phyloP scores from a whole-genome alignment of 92 coral and sea anemone species.

The Virgularia gustaviana region DNA sequence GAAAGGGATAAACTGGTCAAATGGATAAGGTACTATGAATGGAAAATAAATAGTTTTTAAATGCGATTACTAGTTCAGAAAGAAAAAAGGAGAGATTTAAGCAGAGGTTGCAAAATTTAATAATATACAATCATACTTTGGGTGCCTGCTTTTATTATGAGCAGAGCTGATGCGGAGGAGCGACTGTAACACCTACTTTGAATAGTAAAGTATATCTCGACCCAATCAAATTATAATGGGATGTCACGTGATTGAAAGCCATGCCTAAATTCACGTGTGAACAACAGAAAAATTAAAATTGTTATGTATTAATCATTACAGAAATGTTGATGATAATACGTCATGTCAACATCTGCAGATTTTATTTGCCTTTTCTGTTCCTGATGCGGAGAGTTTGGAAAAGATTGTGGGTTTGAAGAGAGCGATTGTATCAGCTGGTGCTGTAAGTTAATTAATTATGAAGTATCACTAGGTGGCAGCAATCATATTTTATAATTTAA shows the following conservation, averaged over 20 bases:
- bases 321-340: conserved; percentile 68
- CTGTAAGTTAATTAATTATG: conserved; percentile 64
- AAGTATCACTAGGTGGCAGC: not conserved
- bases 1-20: conserved; percentile 48
- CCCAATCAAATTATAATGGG: too few species aligned
- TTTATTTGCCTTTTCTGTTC: conserved; percentile 76
- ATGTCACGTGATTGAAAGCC: too few species aligned
- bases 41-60: not conserved
- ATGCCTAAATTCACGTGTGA: too few species aligned
- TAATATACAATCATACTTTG: too few species aligned
- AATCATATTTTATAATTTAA: too few species aligned
- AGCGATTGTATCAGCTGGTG: conserved; percentile 79
- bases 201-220: too few species aligned
- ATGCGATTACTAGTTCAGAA: not conserved
- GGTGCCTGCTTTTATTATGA: too few species aligned
- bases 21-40: conserved; percentile 69
- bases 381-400: conserved; percentile 62
- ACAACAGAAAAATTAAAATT: not conserved
- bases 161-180: too few species aligned
- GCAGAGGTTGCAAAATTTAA: too few species aligned
- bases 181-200: too few species aligned
- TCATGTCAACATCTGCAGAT: conserved; percentile 80
- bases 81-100: too few species aligned
- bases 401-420: conserved; percentile 41
- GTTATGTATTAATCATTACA: not conserved